Evolutionary conservation across 2,888 invertebrate species (phyloP).

Genomic region (Stegophylla sp.): DNA sequence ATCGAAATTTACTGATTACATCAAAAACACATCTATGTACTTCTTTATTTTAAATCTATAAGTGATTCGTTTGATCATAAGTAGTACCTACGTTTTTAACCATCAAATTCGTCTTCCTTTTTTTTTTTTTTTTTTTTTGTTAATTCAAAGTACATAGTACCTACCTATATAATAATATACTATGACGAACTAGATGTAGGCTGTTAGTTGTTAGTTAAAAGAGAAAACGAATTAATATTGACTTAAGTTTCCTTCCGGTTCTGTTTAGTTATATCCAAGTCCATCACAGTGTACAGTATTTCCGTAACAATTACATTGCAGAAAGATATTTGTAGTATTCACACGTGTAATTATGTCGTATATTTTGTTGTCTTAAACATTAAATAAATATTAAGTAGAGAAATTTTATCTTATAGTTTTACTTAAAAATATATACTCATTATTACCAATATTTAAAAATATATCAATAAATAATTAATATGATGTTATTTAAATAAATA

Average conservation of each 20-base stretch:
- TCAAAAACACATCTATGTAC: too few relatives aligned
- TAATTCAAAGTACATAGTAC: slow-evolving; percentile 9
- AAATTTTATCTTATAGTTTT: slow-evolving; percentile 18
- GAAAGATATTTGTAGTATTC: slow-evolving; percentile 36
- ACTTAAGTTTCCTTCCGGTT: slow-evolving; percentile 51
- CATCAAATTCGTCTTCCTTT: slow-evolving; percentile 9
- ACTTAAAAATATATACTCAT: background rate
- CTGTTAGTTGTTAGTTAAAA: slow-evolving; percentile 30
- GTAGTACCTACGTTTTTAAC: too few relatives aligned
- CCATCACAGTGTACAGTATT: slow-evolving; percentile 18
- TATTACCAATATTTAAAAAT: background rate
- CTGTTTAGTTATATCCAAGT: slow-evolving; percentile 42
- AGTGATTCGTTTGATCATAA: too few relatives aligned
- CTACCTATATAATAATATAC: too few relatives aligned
- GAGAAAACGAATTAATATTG: slow-evolving; percentile 43
- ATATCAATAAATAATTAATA: too few relatives aligned
- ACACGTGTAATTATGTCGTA: slow-evolving; percentile 38
- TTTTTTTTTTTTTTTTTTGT: too few relatives aligned
- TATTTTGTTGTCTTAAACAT: slow-evolving; percentile 26
- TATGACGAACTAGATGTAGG: slow-evolving; percentile 28
- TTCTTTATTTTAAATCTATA: too few relatives aligned
- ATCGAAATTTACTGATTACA: too few relatives aligned
- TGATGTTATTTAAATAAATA: too few relatives aligned
- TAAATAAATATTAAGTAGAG: slow-evolving; percentile 43
- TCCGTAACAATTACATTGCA: slow-evolving; percentile 27